phyloP scores from a whole-genome alignment of 2,113 vertebrate genomes.

The Brienomyrus brachyistius region DNA sequence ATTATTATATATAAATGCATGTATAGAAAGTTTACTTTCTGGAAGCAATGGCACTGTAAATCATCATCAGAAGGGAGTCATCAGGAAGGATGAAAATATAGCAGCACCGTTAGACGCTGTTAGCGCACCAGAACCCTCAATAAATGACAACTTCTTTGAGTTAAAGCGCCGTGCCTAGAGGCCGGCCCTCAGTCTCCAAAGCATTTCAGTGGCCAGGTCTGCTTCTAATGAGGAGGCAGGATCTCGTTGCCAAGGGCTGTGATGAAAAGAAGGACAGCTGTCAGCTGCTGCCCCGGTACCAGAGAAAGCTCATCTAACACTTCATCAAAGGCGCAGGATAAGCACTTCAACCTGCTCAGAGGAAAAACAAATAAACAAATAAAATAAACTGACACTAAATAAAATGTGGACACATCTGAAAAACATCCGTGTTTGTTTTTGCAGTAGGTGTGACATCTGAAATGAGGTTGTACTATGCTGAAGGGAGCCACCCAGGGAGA shows the following conservation, averaged over 20 bases:
- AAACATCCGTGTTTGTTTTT: not conserved
- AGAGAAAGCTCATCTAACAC: conserved; percentile 35
- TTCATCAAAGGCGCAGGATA: conserved; percentile 35
- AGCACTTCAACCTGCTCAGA: not conserved
- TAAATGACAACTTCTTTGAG: not conserved
- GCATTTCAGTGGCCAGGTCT: not conserved
- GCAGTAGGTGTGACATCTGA: not conserved
- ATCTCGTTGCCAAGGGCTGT: not conserved
- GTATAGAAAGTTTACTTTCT: not conserved
- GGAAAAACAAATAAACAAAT: conserved; percentile 18
- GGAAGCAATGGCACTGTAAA: not conserved
- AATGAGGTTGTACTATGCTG: not conserved
- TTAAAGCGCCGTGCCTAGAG: not conserved
- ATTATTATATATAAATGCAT: not conserved
- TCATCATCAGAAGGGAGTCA: not conserved
- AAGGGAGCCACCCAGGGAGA: not conserved
- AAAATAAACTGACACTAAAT: not conserved
- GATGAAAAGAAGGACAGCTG: not conserved
- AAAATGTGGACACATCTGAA: conserved; percentile 1
- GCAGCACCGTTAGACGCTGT: not conserved
- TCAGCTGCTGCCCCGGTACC: not conserved
- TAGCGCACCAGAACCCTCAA: not conserved
- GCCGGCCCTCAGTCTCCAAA: not conserved
- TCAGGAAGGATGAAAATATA: not conserved
- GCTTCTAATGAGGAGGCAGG: not conserved